phyloP scores from a whole-genome alignment of 2,888 invertebrate species.

The Corbicula japonica region DNA sequence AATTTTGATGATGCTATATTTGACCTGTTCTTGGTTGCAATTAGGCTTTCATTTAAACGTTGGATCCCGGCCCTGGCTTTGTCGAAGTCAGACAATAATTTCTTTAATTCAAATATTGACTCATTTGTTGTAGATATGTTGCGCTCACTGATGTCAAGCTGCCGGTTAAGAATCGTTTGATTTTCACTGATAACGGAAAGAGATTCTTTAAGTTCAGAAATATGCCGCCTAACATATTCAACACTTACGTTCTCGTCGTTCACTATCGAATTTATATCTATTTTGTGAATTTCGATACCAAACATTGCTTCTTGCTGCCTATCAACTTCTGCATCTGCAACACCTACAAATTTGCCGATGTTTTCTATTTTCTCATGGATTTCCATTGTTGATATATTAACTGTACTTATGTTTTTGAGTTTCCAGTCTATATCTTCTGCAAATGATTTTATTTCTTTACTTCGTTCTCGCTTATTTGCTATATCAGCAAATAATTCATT shows the following conservation, averaged over 20 bases:
- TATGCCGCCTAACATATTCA: too few relatives aligned
- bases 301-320: too few relatives aligned
- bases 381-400: slow-evolving; percentile 31
- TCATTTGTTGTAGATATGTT: too few relatives aligned
- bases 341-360: too few relatives aligned
- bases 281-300: too few relatives aligned
- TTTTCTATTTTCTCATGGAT: background rate
- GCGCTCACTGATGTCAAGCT: too few relatives aligned
- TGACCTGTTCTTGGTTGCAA: background rate
- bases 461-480: background rate
- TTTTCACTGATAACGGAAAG: too few relatives aligned
- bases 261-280: too few relatives aligned
- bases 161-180: too few relatives aligned
- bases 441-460: background rate
- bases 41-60: slow-evolving; percentile 2
- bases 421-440: background rate
- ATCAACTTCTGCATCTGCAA: too few relatives aligned
- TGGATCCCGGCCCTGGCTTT: background rate
- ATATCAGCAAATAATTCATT: background rate
- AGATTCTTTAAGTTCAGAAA: too few relatives aligned
- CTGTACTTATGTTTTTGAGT: background rate
- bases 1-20: background rate
- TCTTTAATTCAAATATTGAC: slow-evolving; percentile 1
- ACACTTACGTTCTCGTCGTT: too few relatives aligned
- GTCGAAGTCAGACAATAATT: background rate